Percentiles rank a stretch among this genome's conserved stretches.
These are phyloP conservation scores for Nycteola revayana DNA, from an alignment of 2,888 invertebrate species.

Conservation along the genomic window DNA sequence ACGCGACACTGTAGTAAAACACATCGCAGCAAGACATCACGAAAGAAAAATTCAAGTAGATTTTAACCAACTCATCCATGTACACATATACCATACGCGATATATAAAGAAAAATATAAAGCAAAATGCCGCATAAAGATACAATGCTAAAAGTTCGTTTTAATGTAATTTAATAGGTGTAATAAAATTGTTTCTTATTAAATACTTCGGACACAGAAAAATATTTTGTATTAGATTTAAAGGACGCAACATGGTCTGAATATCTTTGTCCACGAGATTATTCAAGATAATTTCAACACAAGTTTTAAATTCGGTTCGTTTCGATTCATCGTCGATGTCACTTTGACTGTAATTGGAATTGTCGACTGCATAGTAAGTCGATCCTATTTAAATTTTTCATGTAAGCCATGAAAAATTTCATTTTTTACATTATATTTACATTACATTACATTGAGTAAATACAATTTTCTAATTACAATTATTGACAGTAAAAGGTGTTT, in stretches of 20 bases:
- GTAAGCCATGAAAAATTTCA: background rate
- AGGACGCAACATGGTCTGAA: background rate
- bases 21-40: background rate
- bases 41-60: background rate
- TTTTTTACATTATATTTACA: background rate
- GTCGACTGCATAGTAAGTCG: too few species aligned
- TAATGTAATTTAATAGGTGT: background rate
- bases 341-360: background rate
- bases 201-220: background rate
- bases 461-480: too few species aligned
- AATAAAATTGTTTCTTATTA: background rate
- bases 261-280: constrained; percentile 1
- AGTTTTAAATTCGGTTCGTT: background rate
- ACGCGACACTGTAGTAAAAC: background rate
- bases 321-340: background rate
- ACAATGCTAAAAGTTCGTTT: too few species aligned
- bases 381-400: background rate
- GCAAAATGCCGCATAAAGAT: background rate
- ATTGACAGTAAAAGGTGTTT: too few species aligned
- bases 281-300: background rate
- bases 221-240: background rate
- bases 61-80: background rate
- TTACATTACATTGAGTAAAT: too few species aligned
- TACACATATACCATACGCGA: background rate
- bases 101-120: background rate